Evolutionary conservation across 2,797 vertebrate species (phyloP).

Genomic region (Rachycentron canadum): DNA sequence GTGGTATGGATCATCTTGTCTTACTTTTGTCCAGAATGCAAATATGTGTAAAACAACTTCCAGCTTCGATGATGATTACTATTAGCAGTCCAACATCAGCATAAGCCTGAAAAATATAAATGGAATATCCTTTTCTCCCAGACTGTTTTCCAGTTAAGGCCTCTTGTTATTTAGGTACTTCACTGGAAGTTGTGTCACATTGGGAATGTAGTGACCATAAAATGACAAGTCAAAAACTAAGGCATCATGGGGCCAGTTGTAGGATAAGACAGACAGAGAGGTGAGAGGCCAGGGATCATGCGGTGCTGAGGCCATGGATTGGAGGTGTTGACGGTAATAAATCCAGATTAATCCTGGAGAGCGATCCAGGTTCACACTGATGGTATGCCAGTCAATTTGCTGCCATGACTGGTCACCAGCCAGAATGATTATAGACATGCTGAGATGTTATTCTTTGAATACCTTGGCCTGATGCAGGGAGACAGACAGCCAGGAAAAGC

Average conservation of each 20-base stretch:
- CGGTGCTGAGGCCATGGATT: conserved; percentile 20
- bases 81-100: not conserved
- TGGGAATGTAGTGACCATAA: conserved; percentile 1
- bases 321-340: conserved; percentile 65
- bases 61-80: not conserved
- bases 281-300: conserved; percentile 40
- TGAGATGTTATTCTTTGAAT: conserved; percentile 64
- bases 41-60: not conserved
- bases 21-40: not conserved
- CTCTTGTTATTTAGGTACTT: not conserved
- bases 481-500: conserved; percentile 59
- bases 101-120: not conserved
- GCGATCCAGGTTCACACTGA: conserved; percentile 53
- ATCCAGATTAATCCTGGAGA: conserved; percentile 69
- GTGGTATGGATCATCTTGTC: not conserved
- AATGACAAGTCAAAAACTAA: conserved; percentile 23
- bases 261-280: conserved; percentile 22
- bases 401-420: conserved; percentile 59
- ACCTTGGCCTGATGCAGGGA: conserved; percentile 54
- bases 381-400: conserved; percentile 55
- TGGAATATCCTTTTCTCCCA: not conserved
- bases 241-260: conserved; percentile 17
- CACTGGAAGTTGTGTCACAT: not conserved
- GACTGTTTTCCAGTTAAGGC: not conserved
- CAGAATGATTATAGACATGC: conserved; percentile 62